Evolutionary conservation across 2,797 vertebrate species (phyloP).

Genomic region (Enteromius thamalakanensis): DNA sequence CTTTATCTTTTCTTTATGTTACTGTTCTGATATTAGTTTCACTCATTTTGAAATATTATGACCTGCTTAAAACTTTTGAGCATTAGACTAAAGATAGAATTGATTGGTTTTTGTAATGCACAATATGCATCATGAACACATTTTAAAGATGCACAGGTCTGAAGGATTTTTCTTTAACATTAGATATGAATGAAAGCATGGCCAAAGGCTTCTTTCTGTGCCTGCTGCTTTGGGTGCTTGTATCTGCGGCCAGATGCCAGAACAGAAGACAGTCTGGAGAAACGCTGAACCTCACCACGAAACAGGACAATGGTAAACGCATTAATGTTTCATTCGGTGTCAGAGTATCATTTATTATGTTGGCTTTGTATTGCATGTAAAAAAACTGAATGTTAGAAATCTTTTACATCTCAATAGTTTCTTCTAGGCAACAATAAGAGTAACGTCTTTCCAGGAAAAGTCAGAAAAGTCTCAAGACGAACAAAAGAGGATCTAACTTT

Average conservation of each 20-base stretch:
- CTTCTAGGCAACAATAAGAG: background rate
- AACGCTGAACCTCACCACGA: constrained; percentile 68
- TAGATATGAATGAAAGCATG: constrained; percentile 73
- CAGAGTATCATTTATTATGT: background rate
- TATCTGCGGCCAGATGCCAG: constrained; percentile 71
- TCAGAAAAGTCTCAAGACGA: background rate
- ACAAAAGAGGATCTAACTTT: background rate
- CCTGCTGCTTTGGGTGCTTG: constrained; percentile 74
- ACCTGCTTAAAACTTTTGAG: background rate
- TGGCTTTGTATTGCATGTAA: background rate
- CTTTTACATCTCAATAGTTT: background rate
- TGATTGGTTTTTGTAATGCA: background rate
- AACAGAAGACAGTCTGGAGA: constrained; percentile 72
- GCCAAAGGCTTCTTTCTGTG: constrained; percentile 71
- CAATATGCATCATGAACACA: background rate
- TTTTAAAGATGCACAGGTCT: background rate
- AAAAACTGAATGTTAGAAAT: background rate
- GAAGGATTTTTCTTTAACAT: constrained; percentile 45
- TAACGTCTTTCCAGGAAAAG: background rate
- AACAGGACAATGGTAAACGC: constrained; percentile 69
- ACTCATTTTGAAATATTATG: background rate
- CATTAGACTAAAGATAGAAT: background rate
- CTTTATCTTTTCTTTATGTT: background rate
- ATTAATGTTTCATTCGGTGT: background rate
- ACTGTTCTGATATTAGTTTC: background rate